phyloP scores from a whole-genome alignment of 2,113 vertebrate species.

The Cochlearius cochlearius region DNA sequence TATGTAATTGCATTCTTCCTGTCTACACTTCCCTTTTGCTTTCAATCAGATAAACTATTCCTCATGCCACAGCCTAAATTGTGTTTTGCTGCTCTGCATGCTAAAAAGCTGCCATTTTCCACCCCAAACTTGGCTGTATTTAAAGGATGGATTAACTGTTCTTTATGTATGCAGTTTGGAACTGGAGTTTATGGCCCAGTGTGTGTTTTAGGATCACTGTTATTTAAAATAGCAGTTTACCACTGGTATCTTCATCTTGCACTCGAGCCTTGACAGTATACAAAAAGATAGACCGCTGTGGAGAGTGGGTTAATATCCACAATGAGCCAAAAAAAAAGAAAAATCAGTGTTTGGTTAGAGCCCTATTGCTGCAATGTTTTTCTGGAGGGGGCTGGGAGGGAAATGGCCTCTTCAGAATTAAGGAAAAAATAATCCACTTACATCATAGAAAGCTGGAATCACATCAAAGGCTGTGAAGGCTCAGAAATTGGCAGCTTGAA shows the following conservation, averaged over 20 bases:
- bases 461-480: slow-evolving; percentile 66
- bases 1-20: slow-evolving; percentile 15
- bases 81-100: background rate
- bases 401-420: slow-evolving; percentile 28
- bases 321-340: background rate
- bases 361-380: background rate
- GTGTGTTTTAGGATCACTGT: background rate
- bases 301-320: background rate
- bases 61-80: background rate
- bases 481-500: slow-evolving; percentile 63
- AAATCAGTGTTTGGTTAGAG: background rate
- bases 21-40: slow-evolving; percentile 8
- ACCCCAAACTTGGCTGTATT: slow-evolving; percentile 44
- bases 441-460: slow-evolving; percentile 64
- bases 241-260: background rate
- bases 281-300: background rate
- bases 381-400: background rate
- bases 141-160: slow-evolving; percentile 57
- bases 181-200: background rate
- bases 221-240: slow-evolving; percentile 34
- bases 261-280: background rate
- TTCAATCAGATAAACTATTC: slow-evolving; percentile 14
- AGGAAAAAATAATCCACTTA: slow-evolving; percentile 64
- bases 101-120: slow-evolving; percentile 40
- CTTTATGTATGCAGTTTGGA: slow-evolving; percentile 37